Percentiles rank a stretch among this genome's conserved stretches.
Conservation (phyloP, 2,888 invertebrate genomes). For the Macaria liturata region DNA sequence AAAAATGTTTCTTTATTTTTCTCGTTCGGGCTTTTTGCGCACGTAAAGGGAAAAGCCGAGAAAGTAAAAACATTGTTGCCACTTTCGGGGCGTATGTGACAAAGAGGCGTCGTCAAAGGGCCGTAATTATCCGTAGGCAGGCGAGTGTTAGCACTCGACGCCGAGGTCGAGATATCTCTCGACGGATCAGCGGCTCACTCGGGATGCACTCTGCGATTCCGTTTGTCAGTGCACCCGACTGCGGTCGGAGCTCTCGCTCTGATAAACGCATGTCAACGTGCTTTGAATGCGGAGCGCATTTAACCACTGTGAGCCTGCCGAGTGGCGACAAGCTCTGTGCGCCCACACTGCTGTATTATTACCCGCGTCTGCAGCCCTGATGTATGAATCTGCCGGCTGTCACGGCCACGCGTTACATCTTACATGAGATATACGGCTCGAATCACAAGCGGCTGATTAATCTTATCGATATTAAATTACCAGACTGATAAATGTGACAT, state of each 20-base stretch:
- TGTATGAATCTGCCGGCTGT: constrained; percentile 32
- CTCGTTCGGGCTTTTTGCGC: constrained; percentile 11
- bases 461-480: constrained; percentile 5
- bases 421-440: constrained; percentile 25
- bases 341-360: constrained; percentile 28
- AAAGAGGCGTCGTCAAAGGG: constrained; percentile 73
- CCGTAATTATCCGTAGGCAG: constrained; percentile 76
- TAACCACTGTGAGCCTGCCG: constrained; percentile 51
- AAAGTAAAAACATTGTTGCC: constrained; percentile 57
- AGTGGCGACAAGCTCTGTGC: constrained; percentile 39
- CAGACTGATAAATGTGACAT: constrained; percentile 18
- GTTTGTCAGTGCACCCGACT: constrained; percentile 76
- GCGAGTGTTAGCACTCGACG: constrained; percentile 76
- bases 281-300: constrained; percentile 68
- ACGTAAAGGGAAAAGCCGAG: constrained; percentile 36
- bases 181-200: constrained; percentile 79
- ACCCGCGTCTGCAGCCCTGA: constrained; percentile 23
- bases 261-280: constrained; percentile 79
- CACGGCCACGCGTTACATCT: constrained; percentile 24
- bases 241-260: constrained; percentile 72
- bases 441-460: constrained; percentile 8
- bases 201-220: constrained; percentile 80
- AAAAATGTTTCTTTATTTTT: constrained; percentile 25
- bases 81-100: constrained; percentile 57
- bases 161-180: constrained; percentile 77